Base-by-base conservation (phyloP, 2,797 vertebrate genomes). In the Argentina silus region DNA sequence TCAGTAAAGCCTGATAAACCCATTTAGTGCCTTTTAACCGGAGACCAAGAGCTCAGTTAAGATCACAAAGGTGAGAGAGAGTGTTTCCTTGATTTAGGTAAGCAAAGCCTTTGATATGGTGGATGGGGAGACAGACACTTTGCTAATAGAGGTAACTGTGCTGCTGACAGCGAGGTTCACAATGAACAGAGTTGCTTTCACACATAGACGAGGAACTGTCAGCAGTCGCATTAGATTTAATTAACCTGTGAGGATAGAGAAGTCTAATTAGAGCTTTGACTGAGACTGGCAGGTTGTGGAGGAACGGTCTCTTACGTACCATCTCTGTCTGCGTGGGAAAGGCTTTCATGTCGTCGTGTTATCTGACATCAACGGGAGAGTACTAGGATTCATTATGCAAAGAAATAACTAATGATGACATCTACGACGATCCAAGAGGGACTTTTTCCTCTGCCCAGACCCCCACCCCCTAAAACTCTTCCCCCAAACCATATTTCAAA, bases 241-340 rank as follows among this genome's bases (percentile, higher is more conserved):
- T 80, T 77, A 80, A 85, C 77, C 74, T 72, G 69, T 75, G 74
- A 81, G 75, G 73, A 81, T 59, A 61, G 70, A 66, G 48, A 17
- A 17, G 43, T 36, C 50, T 74, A 79, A 83, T 76, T 78, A 76
- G 45, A 83, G 69, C 15, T 44, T 65, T 76, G n/a, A n/a, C 9
- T 45, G 36, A 36, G 60, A 67, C 42, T 73, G 74, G 71, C 75
- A 70, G 70, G 47, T 17, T 42, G 11, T 78, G 66, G 71, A 73
- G 65, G 62, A 59, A 44, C 55, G n/a, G 50, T 68, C 11, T 15
- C 9, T 21, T 8, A 47, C 12, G 19, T n/a, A 17, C 27, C 43
- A 23, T 23, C 23, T 51, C 17, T 3, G 12, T 64, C 3, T 44
- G 27, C 23, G 45, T 67, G 44, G 9, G 12, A 51, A 53, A 47